phyloP scores from a whole-genome alignment of 2,113 vertebrate species.

The Microcebus tavaratra region DNA sequence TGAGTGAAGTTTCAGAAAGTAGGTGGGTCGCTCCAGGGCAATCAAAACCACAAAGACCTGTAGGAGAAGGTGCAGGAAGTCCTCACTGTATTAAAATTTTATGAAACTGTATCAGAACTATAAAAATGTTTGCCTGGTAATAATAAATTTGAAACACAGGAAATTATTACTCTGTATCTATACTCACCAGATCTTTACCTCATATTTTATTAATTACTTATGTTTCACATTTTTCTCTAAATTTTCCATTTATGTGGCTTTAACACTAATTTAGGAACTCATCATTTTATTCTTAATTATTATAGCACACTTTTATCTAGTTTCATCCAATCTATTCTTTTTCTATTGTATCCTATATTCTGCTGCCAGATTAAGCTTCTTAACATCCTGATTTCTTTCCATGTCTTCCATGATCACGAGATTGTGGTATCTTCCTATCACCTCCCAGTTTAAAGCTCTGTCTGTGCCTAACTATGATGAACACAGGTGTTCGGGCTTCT shows the following conservation, averaged over 20 bases:
- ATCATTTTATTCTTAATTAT: slow-evolving; percentile 22
- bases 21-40: not conserved
- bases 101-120: not conserved
- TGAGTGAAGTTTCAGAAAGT: not conserved
- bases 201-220: not conserved
- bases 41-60: not conserved
- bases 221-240: not conserved
- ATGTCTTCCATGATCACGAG: not conserved
- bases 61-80: not conserved
- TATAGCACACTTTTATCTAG: not conserved
- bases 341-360: not conserved
- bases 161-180: not conserved
- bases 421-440: not conserved
- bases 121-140: not conserved
- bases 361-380: not conserved
- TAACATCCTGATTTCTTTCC: not conserved
- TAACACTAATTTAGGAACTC: not conserved
- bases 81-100: not conserved
- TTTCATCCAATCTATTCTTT: not conserved
- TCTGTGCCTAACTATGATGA: not conserved
- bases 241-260: not conserved
- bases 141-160: slow-evolving; percentile 12
- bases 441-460: not conserved
- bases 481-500: not conserved
- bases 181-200: not conserved